Conservation (phyloP, 1,140 invertebrate genomes). For the Euwallacea fornicatus region DNA sequence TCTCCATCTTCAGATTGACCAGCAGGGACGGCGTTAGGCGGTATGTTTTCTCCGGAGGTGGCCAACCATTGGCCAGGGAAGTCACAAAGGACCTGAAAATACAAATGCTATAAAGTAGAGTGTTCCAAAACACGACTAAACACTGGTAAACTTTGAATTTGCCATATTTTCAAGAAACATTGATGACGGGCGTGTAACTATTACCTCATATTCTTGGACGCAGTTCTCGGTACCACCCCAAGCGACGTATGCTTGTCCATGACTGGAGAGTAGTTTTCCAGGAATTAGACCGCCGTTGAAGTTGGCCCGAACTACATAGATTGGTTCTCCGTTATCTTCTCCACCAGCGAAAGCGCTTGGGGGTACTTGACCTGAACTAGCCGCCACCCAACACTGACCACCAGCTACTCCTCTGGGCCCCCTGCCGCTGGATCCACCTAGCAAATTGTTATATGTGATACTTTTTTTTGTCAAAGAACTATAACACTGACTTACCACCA, state of each 20-base stretch:
- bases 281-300: constrained; percentile 72
- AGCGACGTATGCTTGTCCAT: constrained; percentile 72
- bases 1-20: constrained; percentile 77
- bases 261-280: constrained; percentile 73
- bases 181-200: too few species aligned
- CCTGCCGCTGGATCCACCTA: constrained; percentile 1
- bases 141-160: not conserved
- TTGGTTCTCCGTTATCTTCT: constrained; percentile 68
- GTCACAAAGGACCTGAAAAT: constrained; percentile 51
- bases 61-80: constrained; percentile 50
- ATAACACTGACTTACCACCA: not conserved
- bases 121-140: not conserved
- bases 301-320: constrained; percentile 68
- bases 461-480: not conserved
- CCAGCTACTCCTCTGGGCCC: constrained; percentile 49
- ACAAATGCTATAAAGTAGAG: not conserved
- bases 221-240: constrained; percentile 79
- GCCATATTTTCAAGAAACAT: not conserved
- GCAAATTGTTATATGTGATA: too few species aligned
- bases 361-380: constrained; percentile 66
- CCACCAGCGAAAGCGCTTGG: constrained; percentile 73
- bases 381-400: constrained; percentile 65
- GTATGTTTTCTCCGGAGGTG: constrained; percentile 63
- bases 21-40: constrained; percentile 69
- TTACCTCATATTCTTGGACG: constrained; percentile 70